Evolutionary conservation across 2,113 vertebrate species (phyloP).

Genomic region (Lethenteron reissneri): DNA sequence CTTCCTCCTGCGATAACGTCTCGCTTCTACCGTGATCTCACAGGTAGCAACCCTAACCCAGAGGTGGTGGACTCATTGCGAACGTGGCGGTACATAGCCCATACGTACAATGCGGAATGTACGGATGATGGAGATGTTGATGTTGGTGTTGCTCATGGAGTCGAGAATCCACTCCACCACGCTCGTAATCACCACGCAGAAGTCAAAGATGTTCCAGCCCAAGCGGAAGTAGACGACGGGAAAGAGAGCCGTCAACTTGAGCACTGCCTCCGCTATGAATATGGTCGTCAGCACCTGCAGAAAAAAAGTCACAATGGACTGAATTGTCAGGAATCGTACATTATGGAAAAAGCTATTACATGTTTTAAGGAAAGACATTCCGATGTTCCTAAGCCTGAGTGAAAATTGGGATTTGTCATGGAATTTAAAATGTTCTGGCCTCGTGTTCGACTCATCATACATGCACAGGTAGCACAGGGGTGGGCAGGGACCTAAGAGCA

Average conservation of each 20-base stretch:
- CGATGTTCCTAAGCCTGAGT: too few species aligned
- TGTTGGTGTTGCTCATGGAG: conserved; percentile 7
- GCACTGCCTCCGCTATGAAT: conserved; percentile 10
- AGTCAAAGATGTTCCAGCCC: conserved; percentile 11
- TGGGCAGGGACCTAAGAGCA: too few species aligned
- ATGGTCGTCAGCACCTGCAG: conserved; percentile 10
- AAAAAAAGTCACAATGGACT: background rate
- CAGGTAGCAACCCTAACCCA: too few species aligned
- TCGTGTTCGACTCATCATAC: too few species aligned
- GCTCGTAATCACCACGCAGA: conserved; percentile 9
- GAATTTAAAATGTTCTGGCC: too few species aligned
- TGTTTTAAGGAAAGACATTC: too few species aligned
- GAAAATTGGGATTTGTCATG: too few species aligned
- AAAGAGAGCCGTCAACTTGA: conserved; percentile 8
- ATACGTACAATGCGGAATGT: conserved; percentile 9
- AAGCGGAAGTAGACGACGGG: conserved; percentile 4
- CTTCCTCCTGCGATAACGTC: too few species aligned
- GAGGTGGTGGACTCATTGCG: too few species aligned
- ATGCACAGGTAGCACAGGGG: too few species aligned
- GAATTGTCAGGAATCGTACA: background rate
- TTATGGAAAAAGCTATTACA: background rate
- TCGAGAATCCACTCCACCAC: conserved; percentile 9
- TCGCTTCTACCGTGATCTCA: too few species aligned
- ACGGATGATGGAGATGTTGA: conserved; percentile 9
- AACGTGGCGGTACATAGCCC: too few species aligned